Evolutionary conservation across 2,113 vertebrate genomes (phyloP).

Genomic region (Pelmatolapia mariae): DNA sequence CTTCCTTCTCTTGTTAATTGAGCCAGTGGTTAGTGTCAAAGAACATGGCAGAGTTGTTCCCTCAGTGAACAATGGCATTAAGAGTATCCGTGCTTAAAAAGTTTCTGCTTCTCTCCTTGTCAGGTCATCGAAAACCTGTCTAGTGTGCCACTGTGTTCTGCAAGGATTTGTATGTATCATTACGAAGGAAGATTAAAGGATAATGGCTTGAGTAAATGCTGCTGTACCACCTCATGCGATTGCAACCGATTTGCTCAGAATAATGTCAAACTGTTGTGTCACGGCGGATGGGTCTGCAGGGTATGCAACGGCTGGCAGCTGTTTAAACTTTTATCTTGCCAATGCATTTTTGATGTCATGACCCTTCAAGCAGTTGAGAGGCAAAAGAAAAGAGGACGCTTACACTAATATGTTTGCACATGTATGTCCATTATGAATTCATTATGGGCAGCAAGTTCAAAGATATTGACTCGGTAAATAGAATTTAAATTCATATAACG

Average conservation of each 20-base stretch:
- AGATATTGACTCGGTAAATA: constrained; percentile 16
- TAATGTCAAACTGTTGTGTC: not conserved
- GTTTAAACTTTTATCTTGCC: constrained; percentile 43
- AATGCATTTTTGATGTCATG: constrained; percentile 37
- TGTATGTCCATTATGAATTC: constrained; percentile 9
- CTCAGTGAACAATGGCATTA: constrained; percentile 23
- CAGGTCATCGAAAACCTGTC: constrained; percentile 19
- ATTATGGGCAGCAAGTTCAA: constrained; percentile 4
- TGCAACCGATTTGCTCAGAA: not conserved
- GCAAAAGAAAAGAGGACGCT: not conserved
- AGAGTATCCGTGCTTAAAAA: constrained; percentile 12
- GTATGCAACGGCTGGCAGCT: constrained; percentile 14
- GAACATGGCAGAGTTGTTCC: constrained; percentile 36
- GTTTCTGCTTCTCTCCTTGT: constrained; percentile 36
- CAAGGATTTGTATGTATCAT: constrained; percentile 7
- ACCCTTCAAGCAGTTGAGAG: not conserved
- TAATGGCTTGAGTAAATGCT: constrained; percentile 17
- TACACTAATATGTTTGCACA: not conserved
- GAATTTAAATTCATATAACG: not conserved
- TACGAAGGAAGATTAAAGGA: constrained; percentile 16
- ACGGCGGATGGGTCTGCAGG: not conserved
- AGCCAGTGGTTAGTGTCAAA: constrained; percentile 46
- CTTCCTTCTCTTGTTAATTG: constrained; percentile 56
- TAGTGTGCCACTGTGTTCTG: not conserved
- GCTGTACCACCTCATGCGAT: not conserved